phyloP scores from a whole-genome alignment of 92 coral and sea anemone genomes.

The Porites evermanni region DNA sequence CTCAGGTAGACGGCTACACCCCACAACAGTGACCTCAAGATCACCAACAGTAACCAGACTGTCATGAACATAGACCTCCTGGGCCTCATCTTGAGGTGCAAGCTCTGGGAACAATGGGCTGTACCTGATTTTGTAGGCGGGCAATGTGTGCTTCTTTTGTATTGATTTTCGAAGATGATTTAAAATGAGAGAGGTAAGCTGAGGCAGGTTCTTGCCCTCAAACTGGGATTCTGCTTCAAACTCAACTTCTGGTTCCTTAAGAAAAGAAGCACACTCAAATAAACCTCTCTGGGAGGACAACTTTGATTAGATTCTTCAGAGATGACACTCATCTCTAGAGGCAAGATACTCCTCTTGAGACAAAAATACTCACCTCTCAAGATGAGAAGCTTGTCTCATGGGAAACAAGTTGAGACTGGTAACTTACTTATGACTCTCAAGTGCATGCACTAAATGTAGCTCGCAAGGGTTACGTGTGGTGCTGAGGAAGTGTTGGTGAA shows the following conservation, averaged over 20 bases:
- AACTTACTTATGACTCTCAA: too few relatives aligned
- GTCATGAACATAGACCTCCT: slow-evolving; percentile 81
- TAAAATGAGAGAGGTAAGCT: slow-evolving; percentile 82
- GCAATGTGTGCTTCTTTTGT: slow-evolving; percentile 90
- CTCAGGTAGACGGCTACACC: slow-evolving; percentile 88
- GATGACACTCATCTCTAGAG: too few relatives aligned
- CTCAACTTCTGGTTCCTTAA: slow-evolving; percentile 93
- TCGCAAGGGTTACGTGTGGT: too few relatives aligned
- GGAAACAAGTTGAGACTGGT: too few relatives aligned
- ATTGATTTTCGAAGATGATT: slow-evolving; percentile 87
- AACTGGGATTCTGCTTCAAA: slow-evolving; percentile 97
- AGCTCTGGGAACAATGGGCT: slow-evolving; percentile 77
- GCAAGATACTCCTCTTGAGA: too few relatives aligned
- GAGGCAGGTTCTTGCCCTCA: slow-evolving; percentile 97
- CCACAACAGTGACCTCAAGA: slow-evolving; percentile 80
- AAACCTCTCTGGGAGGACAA: not conserved
- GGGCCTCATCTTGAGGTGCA: slow-evolving; percentile 84
- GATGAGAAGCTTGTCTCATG: too few relatives aligned
- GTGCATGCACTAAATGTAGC: too few relatives aligned
- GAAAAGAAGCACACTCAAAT: not conserved
- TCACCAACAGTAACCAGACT: slow-evolving; percentile 86
- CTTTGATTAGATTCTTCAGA: too few relatives aligned
- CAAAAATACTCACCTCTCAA: too few relatives aligned
- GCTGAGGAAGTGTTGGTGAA: too few relatives aligned
- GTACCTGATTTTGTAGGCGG: slow-evolving; percentile 93